Base-by-base conservation (phyloP, 2,888 invertebrate genomes). In the Leuctra nigra region DNA sequence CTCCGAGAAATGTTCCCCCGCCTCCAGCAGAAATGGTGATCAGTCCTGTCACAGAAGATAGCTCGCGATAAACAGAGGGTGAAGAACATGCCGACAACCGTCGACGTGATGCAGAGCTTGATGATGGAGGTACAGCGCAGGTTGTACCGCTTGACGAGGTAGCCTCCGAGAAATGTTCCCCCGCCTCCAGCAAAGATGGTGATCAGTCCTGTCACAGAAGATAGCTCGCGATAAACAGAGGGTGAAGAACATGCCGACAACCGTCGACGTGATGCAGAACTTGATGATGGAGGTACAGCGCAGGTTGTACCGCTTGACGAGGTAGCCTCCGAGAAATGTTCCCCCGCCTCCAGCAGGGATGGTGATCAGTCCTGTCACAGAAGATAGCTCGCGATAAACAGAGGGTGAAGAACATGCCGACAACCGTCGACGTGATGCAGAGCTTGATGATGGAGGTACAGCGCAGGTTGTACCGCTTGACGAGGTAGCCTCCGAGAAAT, bases 281-380 rank as follows among this genome's bases (percentile, higher is more conserved):
- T 83, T 84, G 63, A 91, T 79, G 65, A 87, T 88, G 44, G 84
- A 85, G 1, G 80, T 78, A 65, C 87, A 87, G 1, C 82, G 77
- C 46, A 91, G 74, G 58, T 82, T 80, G 71, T 86, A 83, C 54
- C 80, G 80, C 72, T 91, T 91, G 35, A 92, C 84, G 59, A 92
- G 73, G 73, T 86, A 91, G 0, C 91, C 92, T 9, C 91, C 91
- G 1, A 87, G 69, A 71, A 91, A 87, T 1, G 91, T 90, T 14
- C 90, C 92, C 1, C 90, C 86, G 0, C 90, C 89, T 0, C 91
- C 92, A 1, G 90, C 88, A 0, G 91, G 91, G 1, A 93, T 88
- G 0, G 87, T 89, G 44, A 89, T 85, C 35, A 87, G 72, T 11
- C 88, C 88, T 86, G 68, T 2, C 61, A 61, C 50, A 25, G 39